Percentiles rank a stretch among this genome's conserved stretches.
Conservation (phyloP, 2,888 invertebrate species). For the Furcula furcula region DNA sequence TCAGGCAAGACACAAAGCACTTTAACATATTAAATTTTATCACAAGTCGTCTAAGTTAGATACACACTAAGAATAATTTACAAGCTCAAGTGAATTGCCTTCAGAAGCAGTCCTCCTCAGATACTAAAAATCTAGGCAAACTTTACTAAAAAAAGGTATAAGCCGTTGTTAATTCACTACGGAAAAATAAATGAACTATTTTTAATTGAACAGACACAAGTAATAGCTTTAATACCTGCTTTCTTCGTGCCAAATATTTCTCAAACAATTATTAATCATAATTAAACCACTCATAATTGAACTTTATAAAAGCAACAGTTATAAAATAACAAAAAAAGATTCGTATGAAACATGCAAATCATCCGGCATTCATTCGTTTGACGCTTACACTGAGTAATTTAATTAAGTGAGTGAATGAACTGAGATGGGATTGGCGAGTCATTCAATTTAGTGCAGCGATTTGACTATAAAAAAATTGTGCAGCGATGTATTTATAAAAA, state of each 20-base stretch:
- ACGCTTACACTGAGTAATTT: conserved; percentile 44
- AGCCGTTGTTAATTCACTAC: too few relatives aligned
- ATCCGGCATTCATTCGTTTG: conserved; percentile 49
- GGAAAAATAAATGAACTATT: too few relatives aligned
- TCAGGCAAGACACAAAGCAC: too few relatives aligned
- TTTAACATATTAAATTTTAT: too few relatives aligned
- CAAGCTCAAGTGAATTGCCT: too few relatives aligned
- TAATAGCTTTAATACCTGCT: neutral
- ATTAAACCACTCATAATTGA: conserved; percentile 16
- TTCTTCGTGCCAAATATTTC: neutral
- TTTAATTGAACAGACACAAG: too few relatives aligned
- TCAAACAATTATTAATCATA: conserved; percentile 15
- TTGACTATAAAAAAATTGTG: conserved; percentile 19
- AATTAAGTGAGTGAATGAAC: conserved; percentile 48
- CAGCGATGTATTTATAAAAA: too few relatives aligned
- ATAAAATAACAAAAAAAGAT: conserved; percentile 21
- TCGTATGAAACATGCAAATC: conserved; percentile 44
- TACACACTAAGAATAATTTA: too few relatives aligned
- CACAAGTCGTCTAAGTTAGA: too few relatives aligned
- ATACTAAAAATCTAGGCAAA: too few relatives aligned
- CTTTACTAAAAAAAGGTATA: too few relatives aligned
- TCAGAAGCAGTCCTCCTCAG: too few relatives aligned
- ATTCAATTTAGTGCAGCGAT: conserved; percentile 38
- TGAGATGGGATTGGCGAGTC: conserved; percentile 33
- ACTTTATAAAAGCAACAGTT: conserved; percentile 10